Conservation (phyloP, 2,888 invertebrate genomes). For the Agrilus mali region DNA sequence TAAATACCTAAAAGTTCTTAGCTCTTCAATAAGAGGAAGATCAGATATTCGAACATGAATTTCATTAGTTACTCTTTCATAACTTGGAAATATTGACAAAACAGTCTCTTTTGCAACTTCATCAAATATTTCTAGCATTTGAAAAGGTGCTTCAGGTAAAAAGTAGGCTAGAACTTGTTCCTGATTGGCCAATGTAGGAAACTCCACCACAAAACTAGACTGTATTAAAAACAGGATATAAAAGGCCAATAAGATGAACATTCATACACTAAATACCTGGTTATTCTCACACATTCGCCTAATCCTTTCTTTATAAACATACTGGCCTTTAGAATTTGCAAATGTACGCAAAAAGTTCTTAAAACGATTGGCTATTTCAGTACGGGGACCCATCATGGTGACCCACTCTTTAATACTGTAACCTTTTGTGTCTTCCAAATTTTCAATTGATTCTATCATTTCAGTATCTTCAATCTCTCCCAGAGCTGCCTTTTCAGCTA, state of each 20-base stretch:
- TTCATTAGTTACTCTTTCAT: constrained; percentile 85
- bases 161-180: constrained; percentile 95
- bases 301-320: constrained; percentile 85
- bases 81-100: constrained; percentile 87
- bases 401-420: constrained; percentile 94
- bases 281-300: constrained; percentile 90
- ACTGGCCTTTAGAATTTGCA: constrained; percentile 75
- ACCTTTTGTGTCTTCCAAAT: constrained; percentile 95
- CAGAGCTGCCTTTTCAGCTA: constrained; percentile 79
- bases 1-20: constrained; percentile 69
- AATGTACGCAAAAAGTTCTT: constrained; percentile 88
- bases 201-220: constrained; percentile 85
- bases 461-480: constrained; percentile 55
- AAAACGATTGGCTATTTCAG: constrained; percentile 88
- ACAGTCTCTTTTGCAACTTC: constrained; percentile 91
- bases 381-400: constrained; percentile 84
- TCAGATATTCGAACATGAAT: constrained; percentile 93
- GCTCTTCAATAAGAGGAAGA: constrained; percentile 88
- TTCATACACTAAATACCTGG: constrained; percentile 34
- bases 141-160: constrained; percentile 91
- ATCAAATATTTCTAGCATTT: constrained; percentile 94
- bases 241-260: constrained; percentile 14
- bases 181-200: constrained; percentile 75
- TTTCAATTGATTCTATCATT: constrained; percentile 87
- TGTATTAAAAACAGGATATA: constrained; percentile 14